These are phyloP conservation scores for Zeus faber DNA, from an alignment of 2,113 vertebrate genomes.

Conservation along the genomic window DNA sequence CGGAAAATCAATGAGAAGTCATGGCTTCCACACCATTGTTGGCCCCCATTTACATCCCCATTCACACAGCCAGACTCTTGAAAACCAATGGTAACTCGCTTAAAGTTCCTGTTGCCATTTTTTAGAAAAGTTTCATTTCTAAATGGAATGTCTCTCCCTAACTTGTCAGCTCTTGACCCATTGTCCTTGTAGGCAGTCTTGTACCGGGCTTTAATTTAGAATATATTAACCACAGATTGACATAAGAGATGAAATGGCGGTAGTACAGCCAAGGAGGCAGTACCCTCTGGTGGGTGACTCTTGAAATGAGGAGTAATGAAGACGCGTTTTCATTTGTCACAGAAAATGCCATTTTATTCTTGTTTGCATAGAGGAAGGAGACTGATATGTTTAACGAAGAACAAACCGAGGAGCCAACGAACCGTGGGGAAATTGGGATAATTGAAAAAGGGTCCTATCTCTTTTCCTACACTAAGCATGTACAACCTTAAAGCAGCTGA, in stretches of 20 bases:
- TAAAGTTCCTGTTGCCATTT: slow-evolving; percentile 29
- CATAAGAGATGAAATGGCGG: slow-evolving; percentile 27
- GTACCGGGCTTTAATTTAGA: slow-evolving; percentile 38
- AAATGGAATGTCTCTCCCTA: slow-evolving; percentile 22
- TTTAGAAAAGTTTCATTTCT: slow-evolving; percentile 41
- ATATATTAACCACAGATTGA: slow-evolving; percentile 48
- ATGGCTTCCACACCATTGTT: slow-evolving; percentile 45
- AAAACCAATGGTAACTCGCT: slow-evolving; percentile 19
- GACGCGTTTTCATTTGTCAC: slow-evolving; percentile 39
- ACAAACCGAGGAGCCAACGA: slow-evolving; percentile 55
- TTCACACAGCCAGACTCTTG: slow-evolving; percentile 16
- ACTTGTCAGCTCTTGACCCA: slow-evolving; percentile 34
- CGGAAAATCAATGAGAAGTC: slow-evolving; percentile 55
- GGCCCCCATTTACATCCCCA: slow-evolving; percentile 28
- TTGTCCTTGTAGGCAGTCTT: slow-evolving; percentile 51
- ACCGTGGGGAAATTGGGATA: slow-evolving; percentile 69
- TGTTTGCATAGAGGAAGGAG: slow-evolving; percentile 40
- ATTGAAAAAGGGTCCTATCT: slow-evolving; percentile 65
- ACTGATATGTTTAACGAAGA: slow-evolving; percentile 65
- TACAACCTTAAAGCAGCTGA: slow-evolving; percentile 70
- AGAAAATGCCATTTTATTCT: slow-evolving; percentile 49
- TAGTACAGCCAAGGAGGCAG: slow-evolving; percentile 40
- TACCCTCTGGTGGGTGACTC: slow-evolving; percentile 56
- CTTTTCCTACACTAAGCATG: slow-evolving; percentile 41
- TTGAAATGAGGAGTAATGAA: slow-evolving; percentile 34